Evolutionary conservation across 1,140 invertebrate genomes (phyloP).

Genomic region (Patella vulgata): DNA sequence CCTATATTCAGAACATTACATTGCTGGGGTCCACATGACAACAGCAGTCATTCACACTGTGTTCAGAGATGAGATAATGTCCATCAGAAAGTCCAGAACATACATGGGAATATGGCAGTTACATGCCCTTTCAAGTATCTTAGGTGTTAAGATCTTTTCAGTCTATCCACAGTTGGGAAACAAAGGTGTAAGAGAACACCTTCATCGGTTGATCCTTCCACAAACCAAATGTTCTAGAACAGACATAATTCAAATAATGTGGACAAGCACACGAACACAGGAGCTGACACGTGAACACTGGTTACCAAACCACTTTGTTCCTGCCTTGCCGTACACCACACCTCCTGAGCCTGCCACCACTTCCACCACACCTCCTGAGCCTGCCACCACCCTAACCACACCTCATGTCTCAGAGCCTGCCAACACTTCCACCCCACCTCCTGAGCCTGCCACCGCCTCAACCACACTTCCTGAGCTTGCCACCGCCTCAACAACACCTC

Average conservation of each 20-base stretch:
- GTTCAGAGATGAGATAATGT: conserved; percentile 15
- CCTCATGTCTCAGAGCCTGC: not conserved
- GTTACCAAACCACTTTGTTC: conserved; percentile 27
- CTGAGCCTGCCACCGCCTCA: no score
- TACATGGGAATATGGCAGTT: conserved; percentile 32
- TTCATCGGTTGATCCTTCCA: conserved; percentile 15
- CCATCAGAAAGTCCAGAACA: conserved; percentile 7
- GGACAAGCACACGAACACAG: conserved; percentile 16
- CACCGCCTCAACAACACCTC: no score
- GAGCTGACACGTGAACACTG: conserved; percentile 11
- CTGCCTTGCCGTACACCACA: conserved; percentile 11
- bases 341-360: no score
- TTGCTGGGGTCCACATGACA: not conserved
- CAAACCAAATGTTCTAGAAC: not conserved
- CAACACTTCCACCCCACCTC: not conserved
- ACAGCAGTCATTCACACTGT: not conserved
- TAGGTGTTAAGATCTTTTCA: conserved; percentile 21
- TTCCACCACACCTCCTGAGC: no score
- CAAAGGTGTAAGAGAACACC: conserved; percentile 16
- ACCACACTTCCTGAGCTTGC: no score
- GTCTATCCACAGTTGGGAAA: conserved; percentile 23
- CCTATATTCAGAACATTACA: conserved; percentile 26
- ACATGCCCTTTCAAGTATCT: conserved; percentile 15
- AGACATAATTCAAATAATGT: conserved; percentile 11
- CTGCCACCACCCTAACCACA: not conserved